Base-by-base conservation (phyloP, 1,140 invertebrate species). In the Lasaia peninsularis region DNA sequence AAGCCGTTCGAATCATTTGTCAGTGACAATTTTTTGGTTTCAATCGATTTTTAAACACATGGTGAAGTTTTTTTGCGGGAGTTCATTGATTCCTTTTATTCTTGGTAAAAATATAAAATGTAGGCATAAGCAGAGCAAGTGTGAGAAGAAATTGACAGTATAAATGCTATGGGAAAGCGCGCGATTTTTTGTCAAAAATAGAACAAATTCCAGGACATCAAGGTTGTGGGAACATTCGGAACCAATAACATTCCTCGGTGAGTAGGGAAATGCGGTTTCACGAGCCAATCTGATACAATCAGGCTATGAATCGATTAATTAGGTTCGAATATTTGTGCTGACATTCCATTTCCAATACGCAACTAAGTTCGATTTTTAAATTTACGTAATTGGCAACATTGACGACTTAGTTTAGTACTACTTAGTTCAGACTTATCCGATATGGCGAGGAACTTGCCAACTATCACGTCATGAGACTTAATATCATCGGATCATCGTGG, bases 11-110 rank as follows among this genome's bases (percentile, higher is more conserved):
- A 82, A 86, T 87, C 84, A 87, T 87, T 87, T 87, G 84, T 87
- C 84, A 86, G 80, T 87, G 84, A 87, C 84, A 86, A 86, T 87
- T 86, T 87, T 84, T 87, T 84, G 73, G 76, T 73, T 75, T 73
- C 82, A 81, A 87, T 84, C 84, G 80, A 85, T 80, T 83, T 80
- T 83, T 79, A 83, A 83, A 83, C 80, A 87, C 81, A 82, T 77
- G 80, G 79, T 80, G 72, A 73, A 68, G 50, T 70, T 78, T 78
- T 80, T 37, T 11, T 44, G 40, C 37, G 24, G 2, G 35, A 50
- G 55, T 33, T 57, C 40, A 48, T 48, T 53, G 24, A 33, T 24
- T 10, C 11, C 5, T n/a, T n/a, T 12, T 12, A 50, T 18, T 48
- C 20, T 48, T 1, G 9, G 2, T 9, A n/a, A 34, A 34, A 34